These are phyloP conservation scores for Thripadectes ignobilis DNA, from an alignment of 2,797 vertebrate genomes.

Conservation along the genomic window DNA sequence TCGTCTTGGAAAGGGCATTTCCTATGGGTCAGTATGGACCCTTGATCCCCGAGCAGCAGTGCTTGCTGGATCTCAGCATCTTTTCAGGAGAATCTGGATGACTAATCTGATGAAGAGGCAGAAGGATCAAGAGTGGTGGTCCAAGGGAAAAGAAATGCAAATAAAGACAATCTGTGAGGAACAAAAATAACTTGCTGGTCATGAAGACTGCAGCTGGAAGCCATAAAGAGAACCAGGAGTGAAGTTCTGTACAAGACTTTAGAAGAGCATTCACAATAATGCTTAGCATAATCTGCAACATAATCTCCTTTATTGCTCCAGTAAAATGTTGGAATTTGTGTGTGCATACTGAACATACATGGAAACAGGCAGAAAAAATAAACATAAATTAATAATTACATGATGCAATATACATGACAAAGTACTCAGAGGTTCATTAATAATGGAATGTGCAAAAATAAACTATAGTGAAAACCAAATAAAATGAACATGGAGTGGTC, in stretches of 20 bases:
- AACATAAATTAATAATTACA: slow-evolving; percentile 27
- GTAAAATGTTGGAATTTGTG: not conserved
- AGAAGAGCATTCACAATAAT: not conserved
- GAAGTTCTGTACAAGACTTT: not conserved
- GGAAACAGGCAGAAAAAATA: slow-evolving; percentile 14
- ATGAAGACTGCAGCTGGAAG: not conserved
- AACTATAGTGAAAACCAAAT: not conserved
- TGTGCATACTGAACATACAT: not conserved
- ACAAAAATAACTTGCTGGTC: not conserved
- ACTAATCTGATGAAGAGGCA: not conserved
- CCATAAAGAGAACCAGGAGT: not conserved
- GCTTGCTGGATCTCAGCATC: not conserved
- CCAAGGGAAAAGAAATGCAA: not conserved
- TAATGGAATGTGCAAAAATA: slow-evolving; percentile 45
- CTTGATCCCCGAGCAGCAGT: not conserved
- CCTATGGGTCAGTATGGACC: not conserved
- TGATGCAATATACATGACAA: slow-evolving; percentile 33
- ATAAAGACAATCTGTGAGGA: not conserved
- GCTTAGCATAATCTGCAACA: not conserved
- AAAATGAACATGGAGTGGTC: not conserved
- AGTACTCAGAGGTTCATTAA: slow-evolving; percentile 10
- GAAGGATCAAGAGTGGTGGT: not conserved
- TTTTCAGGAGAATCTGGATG: not conserved
- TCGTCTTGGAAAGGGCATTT: not conserved
- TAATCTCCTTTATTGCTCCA: not conserved